Evolutionary conservation across 2,888 invertebrate species (phyloP), one percentile per base, ranked within the genome.

Genomic region (Mylabris sibirica): DNA sequence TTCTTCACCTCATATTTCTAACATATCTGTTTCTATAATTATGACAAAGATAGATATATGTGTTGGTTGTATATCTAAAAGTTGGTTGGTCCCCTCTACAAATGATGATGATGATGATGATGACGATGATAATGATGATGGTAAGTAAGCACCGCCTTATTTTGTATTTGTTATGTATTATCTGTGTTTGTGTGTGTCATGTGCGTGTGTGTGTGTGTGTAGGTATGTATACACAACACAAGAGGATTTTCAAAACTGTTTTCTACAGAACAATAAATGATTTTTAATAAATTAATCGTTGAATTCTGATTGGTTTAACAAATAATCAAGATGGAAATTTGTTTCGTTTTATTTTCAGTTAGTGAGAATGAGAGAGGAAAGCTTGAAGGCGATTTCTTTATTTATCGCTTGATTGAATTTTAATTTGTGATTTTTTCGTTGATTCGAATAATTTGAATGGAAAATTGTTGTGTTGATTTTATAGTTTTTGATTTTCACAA

Each of bases 121-220:
- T 49, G 5, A 49, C 20, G 20, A 17, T 53, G 53, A 53, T 53
- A 22, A 22, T 53, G 11, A 49, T 49, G 49, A 49, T 49, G 49
- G 49, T 20, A 53, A 53, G 20, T 20, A 53, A 53, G 53, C 53
- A 53, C 53, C 53, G 53, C 53, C 53, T 53, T 41, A 41, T 41
- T n/a, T n/a, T 41, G 38, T 38, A 38, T 14, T 38, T 14, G 38
- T 30, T 30, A 30, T 30, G 8, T 30, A 30, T 30, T 30, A n/a
- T n/a, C n/a, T n/a, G n/a, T n/a, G n/a, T n/a, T n/a, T n/a, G n/a
- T n/a, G n/a, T n/a, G n/a, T n/a, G n/a, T n/a, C n/a, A n/a, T n/a
- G n/a, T n/a, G n/a, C n/a, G n/a, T n/a, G n/a, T n/a, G n/a, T 30
- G 8, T 30, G 30, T 30, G 30, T 30, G 8, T 30, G 30, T 30